Conservation (phyloP, 1,140 invertebrate species). For the Caenorhabditis elegans region DNA sequence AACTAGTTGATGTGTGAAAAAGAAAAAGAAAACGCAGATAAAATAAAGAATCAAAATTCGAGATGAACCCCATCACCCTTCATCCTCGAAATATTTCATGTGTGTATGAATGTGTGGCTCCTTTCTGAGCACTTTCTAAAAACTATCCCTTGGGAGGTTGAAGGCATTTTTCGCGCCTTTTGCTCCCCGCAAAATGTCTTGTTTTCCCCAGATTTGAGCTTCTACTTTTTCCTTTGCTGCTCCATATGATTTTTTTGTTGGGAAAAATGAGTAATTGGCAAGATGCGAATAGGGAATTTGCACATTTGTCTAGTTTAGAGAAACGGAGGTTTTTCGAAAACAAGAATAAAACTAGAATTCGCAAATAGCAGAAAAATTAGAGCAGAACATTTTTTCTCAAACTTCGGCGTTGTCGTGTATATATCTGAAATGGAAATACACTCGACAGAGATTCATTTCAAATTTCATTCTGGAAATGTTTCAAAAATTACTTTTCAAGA, state of each 20-base stretch:
- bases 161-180: not conserved
- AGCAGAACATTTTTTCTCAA: too few species aligned
- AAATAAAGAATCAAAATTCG: not conserved
- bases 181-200: not conserved
- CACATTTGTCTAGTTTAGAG: not conserved
- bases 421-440: too few species aligned
- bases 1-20: not conserved
- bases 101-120: slow-evolving; percentile 22
- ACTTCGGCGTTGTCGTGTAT: too few species aligned
- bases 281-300: not conserved
- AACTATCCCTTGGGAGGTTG: not conserved
- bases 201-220: slow-evolving; percentile 12
- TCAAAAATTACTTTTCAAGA: too few species aligned
- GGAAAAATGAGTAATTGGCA: slow-evolving; percentile 14
- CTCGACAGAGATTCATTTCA: too few species aligned
- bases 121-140: slow-evolving; percentile 7
- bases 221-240: not conserved
- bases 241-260: not conserved
- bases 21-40: not conserved
- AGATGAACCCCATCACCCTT: slow-evolving; percentile 8
- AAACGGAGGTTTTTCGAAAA: not conserved
- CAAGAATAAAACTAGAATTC: too few species aligned
- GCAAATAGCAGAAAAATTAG: too few species aligned
- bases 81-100: not conserved
- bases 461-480: too few species aligned